Conservation (phyloP, 2,113 vertebrate species). For the Catagonus wagneri region DNA sequence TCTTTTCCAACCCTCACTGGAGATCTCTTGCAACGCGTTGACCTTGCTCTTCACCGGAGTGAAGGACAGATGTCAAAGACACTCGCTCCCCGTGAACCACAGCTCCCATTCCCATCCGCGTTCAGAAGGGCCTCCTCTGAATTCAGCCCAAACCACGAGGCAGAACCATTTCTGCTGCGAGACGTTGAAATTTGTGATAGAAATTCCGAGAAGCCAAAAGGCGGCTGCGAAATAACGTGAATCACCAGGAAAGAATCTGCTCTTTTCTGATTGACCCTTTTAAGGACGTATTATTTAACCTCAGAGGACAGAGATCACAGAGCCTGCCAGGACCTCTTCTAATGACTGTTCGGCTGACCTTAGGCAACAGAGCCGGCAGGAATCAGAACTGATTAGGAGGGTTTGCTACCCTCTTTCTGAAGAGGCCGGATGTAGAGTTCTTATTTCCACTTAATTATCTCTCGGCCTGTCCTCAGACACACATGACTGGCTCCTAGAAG, state of each 20-base stretch:
- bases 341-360: conserved; percentile 52
- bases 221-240: conserved; percentile 17
- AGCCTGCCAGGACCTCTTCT: not conserved
- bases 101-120: not conserved
- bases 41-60: not conserved
- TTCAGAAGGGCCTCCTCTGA: not conserved
- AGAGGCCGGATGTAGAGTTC: conserved; percentile 30
- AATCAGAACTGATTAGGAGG: conserved; percentile 20
- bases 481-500: conserved; percentile 58
- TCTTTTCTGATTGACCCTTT: not conserved
- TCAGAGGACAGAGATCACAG: conserved; percentile 31
- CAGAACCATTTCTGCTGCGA: not conserved
- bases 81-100: not conserved
- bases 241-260: not conserved
- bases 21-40: not conserved
- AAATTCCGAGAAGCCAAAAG: conserved; percentile 54
- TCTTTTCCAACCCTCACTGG: accelerated
- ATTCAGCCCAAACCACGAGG: not conserved
- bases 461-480: conserved; percentile 57
- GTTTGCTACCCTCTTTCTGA: conserved; percentile 9
- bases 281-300: conserved; percentile 41
- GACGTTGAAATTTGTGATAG: not conserved
- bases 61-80: not conserved
- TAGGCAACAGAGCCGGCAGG: conserved; percentile 38
- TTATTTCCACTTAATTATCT: conserved; percentile 75